Conservation (phyloP, 2,797 vertebrate species). For the Cyclura pinguis region DNA sequence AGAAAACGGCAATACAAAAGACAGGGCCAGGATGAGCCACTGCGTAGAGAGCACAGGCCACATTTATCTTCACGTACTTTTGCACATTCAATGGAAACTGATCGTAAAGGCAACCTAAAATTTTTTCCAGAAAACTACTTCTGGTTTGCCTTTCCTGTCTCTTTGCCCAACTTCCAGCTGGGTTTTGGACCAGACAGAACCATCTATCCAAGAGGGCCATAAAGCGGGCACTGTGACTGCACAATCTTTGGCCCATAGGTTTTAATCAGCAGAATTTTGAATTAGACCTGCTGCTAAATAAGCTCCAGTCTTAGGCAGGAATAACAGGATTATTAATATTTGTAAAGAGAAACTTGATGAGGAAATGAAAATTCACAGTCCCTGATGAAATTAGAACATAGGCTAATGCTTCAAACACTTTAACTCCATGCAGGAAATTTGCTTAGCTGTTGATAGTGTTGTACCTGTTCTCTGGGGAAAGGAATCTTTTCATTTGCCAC, state of each 20-base stretch:
- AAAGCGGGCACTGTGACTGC: too few relatives aligned
- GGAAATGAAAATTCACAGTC: neutral
- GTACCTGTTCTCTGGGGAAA: neutral
- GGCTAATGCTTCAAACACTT: neutral
- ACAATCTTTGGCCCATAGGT: neutral
- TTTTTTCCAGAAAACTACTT: too few relatives aligned
- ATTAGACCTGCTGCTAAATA: too few relatives aligned
- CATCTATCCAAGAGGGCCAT: too few relatives aligned
- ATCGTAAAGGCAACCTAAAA: too few relatives aligned
- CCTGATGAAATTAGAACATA: neutral
- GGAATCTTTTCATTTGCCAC: neutral
- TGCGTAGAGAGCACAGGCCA: too few relatives aligned
- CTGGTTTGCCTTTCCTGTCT: too few relatives aligned
- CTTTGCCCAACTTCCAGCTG: too few relatives aligned
- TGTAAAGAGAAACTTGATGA: too few relatives aligned
- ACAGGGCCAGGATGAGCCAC: neutral
- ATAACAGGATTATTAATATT: neutral
- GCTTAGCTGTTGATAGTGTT: neutral
- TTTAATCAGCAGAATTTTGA: neutral
- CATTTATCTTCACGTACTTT: too few relatives aligned
- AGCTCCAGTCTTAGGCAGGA: neutral
- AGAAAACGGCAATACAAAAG: neutral
- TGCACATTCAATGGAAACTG: too few relatives aligned
- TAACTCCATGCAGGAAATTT: neutral
- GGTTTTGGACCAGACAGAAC: too few relatives aligned